These are phyloP conservation scores for Empis stercorea DNA, from an alignment of 2,888 invertebrate genomes.

Conservation along the genomic window DNA sequence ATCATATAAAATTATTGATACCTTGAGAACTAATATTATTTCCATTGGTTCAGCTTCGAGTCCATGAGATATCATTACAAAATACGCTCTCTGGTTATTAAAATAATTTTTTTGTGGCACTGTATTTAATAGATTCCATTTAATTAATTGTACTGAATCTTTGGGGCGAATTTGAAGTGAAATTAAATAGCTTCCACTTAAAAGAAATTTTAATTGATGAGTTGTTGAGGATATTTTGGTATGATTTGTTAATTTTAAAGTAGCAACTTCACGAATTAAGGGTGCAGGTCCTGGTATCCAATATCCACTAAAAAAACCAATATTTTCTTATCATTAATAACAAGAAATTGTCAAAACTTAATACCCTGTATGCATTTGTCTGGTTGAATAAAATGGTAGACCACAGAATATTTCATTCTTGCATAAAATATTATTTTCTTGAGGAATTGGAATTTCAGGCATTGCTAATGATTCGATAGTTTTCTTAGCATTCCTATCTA, in stretches of 20 bases:
- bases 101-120: conserved; percentile 20
- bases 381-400: conserved; percentile 20
- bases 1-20: conserved; percentile 7
- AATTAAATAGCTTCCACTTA: conserved; percentile 20
- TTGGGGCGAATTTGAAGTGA: conserved; percentile 23
- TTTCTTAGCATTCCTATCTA: conserved; percentile 24
- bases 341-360: too few relatives aligned
- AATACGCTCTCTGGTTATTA: conserved; percentile 20
- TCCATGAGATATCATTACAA: conserved; percentile 23
- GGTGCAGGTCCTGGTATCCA: conserved; percentile 24
- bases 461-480: conserved; percentile 25
- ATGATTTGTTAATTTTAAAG: conserved; percentile 15
- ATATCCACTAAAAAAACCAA: conserved; percentile 20
- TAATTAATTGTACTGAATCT: conserved; percentile 16
- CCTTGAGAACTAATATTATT: conserved; percentile 22
- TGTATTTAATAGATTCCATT: conserved; percentile 19
- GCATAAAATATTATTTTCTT: conserved; percentile 22
- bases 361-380: conserved; percentile 23
- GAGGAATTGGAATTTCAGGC: conserved; percentile 23
- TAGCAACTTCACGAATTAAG: conserved; percentile 19
- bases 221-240: conserved; percentile 13
- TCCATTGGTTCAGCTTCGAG: conserved; percentile 21
- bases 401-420: conserved; percentile 25
- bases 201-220: conserved; percentile 17
- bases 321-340: too few relatives aligned